Percentiles rank a stretch among this genome's conserved stretches.
These are phyloP conservation scores for Apis florea DNA, from an alignment of 1,140 invertebrate genomes.

Conservation along the genomic window DNA sequence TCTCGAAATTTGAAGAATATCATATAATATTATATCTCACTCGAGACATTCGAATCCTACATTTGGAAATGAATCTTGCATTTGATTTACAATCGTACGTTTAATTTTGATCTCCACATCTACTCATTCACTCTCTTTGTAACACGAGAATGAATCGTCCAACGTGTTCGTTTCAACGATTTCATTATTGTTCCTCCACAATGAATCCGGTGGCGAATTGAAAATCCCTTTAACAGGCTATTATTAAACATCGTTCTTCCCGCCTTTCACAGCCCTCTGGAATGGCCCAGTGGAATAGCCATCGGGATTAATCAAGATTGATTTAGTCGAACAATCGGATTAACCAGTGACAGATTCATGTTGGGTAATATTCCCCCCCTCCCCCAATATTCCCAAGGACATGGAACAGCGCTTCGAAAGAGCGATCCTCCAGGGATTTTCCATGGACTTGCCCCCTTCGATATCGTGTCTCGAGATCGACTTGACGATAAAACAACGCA, in stretches of 20 bases:
- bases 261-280: conserved; percentile 56
- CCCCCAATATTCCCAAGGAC: conserved; percentile 26
- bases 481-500: no score
- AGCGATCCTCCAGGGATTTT: not conserved
- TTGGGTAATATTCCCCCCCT: no score
- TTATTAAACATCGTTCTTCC: conserved; percentile 55
- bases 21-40: no score
- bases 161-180: not conserved
- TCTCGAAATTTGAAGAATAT: no score
- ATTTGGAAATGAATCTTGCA: no score
- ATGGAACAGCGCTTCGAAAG: conserved; percentile 24
- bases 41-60: no score
- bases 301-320: conserved; percentile 70
- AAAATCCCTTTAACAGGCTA: conserved; percentile 37
- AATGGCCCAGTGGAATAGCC: conserved; percentile 51
- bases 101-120: conserved; percentile 21
- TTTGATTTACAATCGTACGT: no score
- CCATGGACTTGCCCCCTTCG: no score
- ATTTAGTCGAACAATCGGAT: conserved; percentile 54
- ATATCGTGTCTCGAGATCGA: not conserved
- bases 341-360: conserved; percentile 9
- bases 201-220: conserved; percentile 4
- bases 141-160: conserved; percentile 68
- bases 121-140: conserved; percentile 58
- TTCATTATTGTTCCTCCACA: conserved; percentile 25